These are phyloP conservation scores for Aeoliscus strigatus DNA, from an alignment of 2,797 vertebrate species.

Conservation along the genomic window DNA sequence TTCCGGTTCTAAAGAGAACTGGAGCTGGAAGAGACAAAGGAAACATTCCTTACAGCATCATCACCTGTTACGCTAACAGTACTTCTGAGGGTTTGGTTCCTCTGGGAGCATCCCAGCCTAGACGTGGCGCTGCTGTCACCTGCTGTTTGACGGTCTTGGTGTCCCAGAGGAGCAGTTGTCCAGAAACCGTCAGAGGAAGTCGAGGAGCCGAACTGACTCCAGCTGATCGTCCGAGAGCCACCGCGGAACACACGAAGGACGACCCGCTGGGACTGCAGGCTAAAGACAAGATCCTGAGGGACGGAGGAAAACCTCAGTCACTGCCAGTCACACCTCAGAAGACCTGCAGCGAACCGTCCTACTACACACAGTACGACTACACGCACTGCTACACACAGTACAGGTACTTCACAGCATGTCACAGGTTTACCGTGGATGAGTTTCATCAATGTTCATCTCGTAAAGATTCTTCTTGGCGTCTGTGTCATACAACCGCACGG, in stretches of 20 bases:
- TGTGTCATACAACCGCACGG: slow-evolving; percentile 91
- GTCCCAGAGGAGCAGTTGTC: slow-evolving; percentile 93
- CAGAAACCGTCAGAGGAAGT: slow-evolving; percentile 76
- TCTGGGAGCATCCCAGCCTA: no score
- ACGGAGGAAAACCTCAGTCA: background rate
- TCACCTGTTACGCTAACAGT: no score
- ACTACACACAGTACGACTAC: no score
- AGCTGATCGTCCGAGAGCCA: slow-evolving; percentile 75
- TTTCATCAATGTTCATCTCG: slow-evolving; percentile 89
- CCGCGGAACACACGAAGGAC: slow-evolving; percentile 93
- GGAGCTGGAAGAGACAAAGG: slow-evolving; percentile 74
- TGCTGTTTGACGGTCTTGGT: slow-evolving; percentile 97
- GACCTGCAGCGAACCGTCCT: no score
- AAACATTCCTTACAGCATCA: no score
- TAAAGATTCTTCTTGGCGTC: slow-evolving; percentile 98
- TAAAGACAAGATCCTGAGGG: slow-evolving; percentile 82
- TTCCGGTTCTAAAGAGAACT: slow-evolving; percentile 92
- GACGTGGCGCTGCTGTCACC: no score
- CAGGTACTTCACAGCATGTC: background rate
- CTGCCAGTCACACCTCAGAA: no score
- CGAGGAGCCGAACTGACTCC: slow-evolving; percentile 49
- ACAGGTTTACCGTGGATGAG: slow-evolving; percentile 82
- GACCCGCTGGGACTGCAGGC: slow-evolving; percentile 92
- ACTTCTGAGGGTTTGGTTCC: no score
- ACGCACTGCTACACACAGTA: no score